Percentiles rank a stretch among this genome's conserved stretches.
These are phyloP conservation scores for Nomada ruficornis DNA, from an alignment of 2,888 invertebrate genomes.

Conservation along the genomic window DNA sequence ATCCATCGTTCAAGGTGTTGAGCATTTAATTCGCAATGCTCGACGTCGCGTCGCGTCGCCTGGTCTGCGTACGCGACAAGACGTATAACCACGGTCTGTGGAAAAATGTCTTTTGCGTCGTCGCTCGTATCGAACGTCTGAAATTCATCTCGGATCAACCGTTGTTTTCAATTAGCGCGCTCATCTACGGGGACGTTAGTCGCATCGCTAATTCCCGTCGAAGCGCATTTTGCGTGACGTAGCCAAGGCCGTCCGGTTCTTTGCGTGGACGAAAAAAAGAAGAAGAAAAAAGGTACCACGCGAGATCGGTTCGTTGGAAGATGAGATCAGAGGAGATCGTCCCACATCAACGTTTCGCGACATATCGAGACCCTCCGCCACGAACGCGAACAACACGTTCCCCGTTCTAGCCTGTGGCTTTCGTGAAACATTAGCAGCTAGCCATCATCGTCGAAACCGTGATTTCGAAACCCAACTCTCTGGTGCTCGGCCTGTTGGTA, in stretches of 20 bases:
- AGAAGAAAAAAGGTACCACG: neutral
- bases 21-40: constrained; percentile 21
- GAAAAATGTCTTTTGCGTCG: neutral
- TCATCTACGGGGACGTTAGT: neutral
- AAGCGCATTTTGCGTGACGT: constrained; percentile 27
- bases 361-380: constrained; percentile 16
- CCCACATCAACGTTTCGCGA: constrained; percentile 27
- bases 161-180: constrained; percentile 36
- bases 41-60: constrained; percentile 31
- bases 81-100: neutral
- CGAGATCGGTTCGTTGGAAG: constrained; percentile 14
- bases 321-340: constrained; percentile 32
- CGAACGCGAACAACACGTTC: constrained; percentile 12
- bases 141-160: constrained; percentile 8
- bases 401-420: constrained; percentile 11
- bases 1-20: constrained; percentile 9
- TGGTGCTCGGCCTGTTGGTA: neutral
- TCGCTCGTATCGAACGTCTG: neutral
- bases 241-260: constrained; percentile 54
- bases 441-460: neutral
- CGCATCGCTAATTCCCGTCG: constrained; percentile 33
- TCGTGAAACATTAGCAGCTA: neutral
- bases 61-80: neutral
- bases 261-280: constrained; percentile 8
- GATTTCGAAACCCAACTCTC: neutral